Percentiles rank a stretch among this genome's conserved stretches.
Evolutionary conservation across 2,797 vertebrate species (phyloP).

Genomic region (Trematomus bernacchii): DNA sequence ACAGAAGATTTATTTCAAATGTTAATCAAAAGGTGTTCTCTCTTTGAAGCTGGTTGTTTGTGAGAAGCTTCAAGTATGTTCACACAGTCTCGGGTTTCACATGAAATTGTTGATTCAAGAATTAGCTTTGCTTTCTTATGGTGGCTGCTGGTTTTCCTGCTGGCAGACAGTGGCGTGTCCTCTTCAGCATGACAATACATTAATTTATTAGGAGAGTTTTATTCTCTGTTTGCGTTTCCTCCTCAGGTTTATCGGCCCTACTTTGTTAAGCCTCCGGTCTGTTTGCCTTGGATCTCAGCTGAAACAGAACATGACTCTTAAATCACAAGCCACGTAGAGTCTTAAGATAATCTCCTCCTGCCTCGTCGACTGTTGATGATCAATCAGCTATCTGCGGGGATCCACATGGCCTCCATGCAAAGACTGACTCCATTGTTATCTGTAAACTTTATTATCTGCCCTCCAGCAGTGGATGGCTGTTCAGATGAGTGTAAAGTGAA

Average conservation of each 20-base stretch:
- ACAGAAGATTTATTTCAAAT: conserved; percentile 12
- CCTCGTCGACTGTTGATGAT: conserved; percentile 6
- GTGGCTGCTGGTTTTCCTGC: conserved; percentile 1
- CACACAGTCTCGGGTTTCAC: conserved; percentile 39
- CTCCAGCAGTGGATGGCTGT: neutral
- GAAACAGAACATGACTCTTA: conserved; percentile 18
- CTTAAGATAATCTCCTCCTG: conserved; percentile 27
- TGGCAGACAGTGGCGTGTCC: neutral
- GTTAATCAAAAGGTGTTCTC: conserved; percentile 28
- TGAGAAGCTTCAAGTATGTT: conserved; percentile 36
- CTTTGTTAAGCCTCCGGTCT: conserved; percentile 10
- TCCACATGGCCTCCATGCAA: neutral
- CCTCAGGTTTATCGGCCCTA: conserved; percentile 54
- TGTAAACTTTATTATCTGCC: conserved; percentile 4
- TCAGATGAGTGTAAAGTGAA: neutral
- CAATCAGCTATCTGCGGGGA: conserved; percentile 20
- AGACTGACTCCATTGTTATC: conserved; percentile 21
- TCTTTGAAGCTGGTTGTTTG: conserved; percentile 21
- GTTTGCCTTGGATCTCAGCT: conserved; percentile 34
- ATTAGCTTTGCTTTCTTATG: conserved; percentile 43
- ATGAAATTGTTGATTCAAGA: conserved; percentile 43
- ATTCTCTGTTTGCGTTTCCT: conserved; percentile 42
- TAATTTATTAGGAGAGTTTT: conserved; percentile 45
- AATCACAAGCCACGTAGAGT: conserved; percentile 37
- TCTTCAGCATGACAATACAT: conserved; percentile 13